A percentile compares a stretch with the other conserved stretches of the same genome.
Evolutionary conservation across 2,888 invertebrate genomes (phyloP).

Genomic region (Cataglyphis rosenhaueri): DNA sequence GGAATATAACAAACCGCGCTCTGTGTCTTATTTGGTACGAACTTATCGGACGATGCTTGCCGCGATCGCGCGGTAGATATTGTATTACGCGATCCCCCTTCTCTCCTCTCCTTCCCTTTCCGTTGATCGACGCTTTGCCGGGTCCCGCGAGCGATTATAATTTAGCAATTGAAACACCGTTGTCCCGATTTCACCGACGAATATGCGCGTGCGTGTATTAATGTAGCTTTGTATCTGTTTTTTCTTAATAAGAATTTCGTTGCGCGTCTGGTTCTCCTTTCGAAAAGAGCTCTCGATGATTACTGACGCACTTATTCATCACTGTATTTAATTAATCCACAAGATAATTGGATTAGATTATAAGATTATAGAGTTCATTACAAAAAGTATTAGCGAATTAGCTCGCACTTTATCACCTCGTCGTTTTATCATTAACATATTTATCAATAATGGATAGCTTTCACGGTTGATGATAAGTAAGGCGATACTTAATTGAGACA

Average conservation of each 20-base stretch:
- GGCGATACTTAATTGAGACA: slow-evolving; percentile 3
- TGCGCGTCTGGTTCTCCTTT: background rate
- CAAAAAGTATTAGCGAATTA: background rate
- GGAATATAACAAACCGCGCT: slow-evolving; percentile 52
- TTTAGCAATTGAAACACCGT: slow-evolving; percentile 20
- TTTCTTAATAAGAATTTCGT: background rate
- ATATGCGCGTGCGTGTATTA: background rate
- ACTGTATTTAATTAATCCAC: background rate
- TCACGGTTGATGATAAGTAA: background rate
- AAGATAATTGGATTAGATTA: slow-evolving; percentile 1
- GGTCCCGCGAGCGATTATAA: slow-evolving; percentile 19
- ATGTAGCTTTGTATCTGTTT: background rate
- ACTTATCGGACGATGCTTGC: slow-evolving; percentile 21
- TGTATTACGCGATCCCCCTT: slow-evolving; percentile 14
- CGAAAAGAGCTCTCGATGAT: background rate
- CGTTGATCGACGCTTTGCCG: slow-evolving; percentile 11
- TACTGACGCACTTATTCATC: background rate
- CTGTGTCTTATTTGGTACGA: slow-evolving; percentile 51
- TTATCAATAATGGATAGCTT: slow-evolving; percentile 10
- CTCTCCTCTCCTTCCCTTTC: background rate
- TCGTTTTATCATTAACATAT: background rate
- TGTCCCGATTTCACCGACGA: background rate
- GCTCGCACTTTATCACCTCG: background rate
- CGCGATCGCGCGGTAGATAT: slow-evolving; percentile 42
- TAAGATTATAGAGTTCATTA: background rate